Conservation (phyloP, 2,888 invertebrate genomes). For the Agonopterix alstromeriana region DNA sequence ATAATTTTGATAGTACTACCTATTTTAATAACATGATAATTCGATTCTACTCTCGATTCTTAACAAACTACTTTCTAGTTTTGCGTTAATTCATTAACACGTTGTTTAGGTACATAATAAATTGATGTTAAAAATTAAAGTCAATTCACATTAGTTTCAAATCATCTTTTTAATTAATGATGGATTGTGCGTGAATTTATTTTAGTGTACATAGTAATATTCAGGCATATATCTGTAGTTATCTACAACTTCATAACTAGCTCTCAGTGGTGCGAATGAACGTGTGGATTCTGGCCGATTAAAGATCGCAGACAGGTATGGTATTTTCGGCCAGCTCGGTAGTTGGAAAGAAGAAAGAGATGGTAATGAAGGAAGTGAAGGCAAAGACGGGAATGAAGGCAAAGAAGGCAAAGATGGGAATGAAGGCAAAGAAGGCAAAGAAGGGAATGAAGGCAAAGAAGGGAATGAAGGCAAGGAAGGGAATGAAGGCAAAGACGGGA, state of each 20-base stretch:
- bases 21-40: no score
- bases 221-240: background rate
- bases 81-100: no score
- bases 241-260: background rate
- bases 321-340: background rate
- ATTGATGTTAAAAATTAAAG: no score
- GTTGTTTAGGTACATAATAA: no score
- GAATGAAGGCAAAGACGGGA: background rate
- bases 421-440: no score
- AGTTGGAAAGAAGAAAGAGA: background rate
- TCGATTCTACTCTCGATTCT: no score
- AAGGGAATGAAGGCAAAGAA: no score
- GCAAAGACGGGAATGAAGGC: background rate
- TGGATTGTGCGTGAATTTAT: background rate
- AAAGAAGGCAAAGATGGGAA: background rate
- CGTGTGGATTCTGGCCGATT: no score
- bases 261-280: background rate
- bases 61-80: no score
- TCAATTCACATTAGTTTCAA: no score
- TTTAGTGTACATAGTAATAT: background rate
- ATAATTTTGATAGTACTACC: no score
- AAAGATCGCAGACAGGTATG: background rate
- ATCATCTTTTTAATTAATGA: no score
- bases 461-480: background rate
- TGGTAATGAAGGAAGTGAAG: background rate